A percentile compares a stretch with the other conserved stretches of the same genome.
These are phyloP conservation scores for Henicopernis longicauda DNA, from an alignment of 2,113 vertebrate species.

Conservation along the genomic window DNA sequence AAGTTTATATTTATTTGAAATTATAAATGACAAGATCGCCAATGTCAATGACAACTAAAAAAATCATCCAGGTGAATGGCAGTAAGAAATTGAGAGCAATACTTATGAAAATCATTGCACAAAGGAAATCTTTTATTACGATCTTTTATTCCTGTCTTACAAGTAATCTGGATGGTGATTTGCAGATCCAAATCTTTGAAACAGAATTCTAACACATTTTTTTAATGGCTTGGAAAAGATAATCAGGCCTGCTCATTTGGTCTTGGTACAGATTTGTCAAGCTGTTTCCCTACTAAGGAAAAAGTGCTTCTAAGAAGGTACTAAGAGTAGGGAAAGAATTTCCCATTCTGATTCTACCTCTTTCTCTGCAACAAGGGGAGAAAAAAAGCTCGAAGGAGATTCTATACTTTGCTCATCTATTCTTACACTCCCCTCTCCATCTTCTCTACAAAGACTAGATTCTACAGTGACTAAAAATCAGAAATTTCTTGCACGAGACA, in stretches of 20 bases:
- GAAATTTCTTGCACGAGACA: neutral
- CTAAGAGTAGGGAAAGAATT: neutral
- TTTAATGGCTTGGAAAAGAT: neutral
- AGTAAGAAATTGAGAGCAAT: neutral
- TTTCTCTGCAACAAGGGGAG: neutral
- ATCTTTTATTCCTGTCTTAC: neutral
- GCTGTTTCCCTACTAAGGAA: neutral
- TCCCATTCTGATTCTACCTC: neutral
- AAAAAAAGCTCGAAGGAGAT: neutral
- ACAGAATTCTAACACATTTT: neutral
- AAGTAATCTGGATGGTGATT: neutral
- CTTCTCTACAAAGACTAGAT: neutral
- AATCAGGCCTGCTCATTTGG: neutral
- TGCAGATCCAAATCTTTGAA: neutral
- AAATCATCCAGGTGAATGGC: neutral
- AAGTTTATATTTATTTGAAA: neutral
- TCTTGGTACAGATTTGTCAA: neutral
- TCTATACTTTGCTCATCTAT: neutral
- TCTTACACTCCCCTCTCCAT: neutral
- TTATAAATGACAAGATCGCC: too few species aligned
- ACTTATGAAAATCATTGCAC: neutral
- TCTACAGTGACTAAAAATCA: neutral
- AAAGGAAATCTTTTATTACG: neutral
- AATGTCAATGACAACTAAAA: neutral
- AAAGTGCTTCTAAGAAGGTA: neutral